phyloP scores from a whole-genome alignment of 2,888 invertebrate species.

The Clitarchus hookeri region DNA sequence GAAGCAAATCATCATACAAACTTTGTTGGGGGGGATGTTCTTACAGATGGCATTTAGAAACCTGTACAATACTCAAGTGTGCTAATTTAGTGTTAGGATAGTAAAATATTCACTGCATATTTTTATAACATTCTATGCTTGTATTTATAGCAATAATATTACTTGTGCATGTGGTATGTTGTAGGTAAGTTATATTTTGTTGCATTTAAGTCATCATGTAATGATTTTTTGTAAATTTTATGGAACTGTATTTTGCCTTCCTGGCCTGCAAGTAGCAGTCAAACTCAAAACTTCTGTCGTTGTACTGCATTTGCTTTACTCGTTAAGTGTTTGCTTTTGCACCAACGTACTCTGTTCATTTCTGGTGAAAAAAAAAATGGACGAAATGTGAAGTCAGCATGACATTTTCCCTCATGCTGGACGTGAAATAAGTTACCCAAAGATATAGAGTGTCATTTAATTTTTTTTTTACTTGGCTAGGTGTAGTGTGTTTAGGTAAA shows the following conservation, averaged over 20 bases:
- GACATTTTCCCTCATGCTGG: not conserved
- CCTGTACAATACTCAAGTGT: not conserved
- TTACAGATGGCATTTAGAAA: not conserved
- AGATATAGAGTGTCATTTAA: not conserved
- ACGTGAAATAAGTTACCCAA: not conserved
- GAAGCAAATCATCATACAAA: too few species aligned
- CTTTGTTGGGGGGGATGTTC: not conserved
- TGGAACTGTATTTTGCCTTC: not conserved
- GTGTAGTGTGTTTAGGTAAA: not conserved
- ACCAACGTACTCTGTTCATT: not conserved
- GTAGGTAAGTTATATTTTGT: not conserved
- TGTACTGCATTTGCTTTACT: not conserved
- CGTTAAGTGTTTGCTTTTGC: not conserved
- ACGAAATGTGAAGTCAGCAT: not conserved
- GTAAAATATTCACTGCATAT: constrained; percentile 14
- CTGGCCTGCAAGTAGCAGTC: not conserved
- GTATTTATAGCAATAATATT: constrained; percentile 11
- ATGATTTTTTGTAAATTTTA: not conserved
- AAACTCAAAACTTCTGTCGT: not conserved
- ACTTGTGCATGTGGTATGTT: not conserved
- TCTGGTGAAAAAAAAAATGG: not conserved
- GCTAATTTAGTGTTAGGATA: constrained; percentile 9
- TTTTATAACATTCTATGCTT: constrained; percentile 8
- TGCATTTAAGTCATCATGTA: constrained; percentile 5
- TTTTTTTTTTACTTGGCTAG: not conserved